Evolutionary conservation across 2,113 vertebrate genomes (phyloP), one percentile per base, ranked within the genome.

Genomic region (Triplophysa rosa): DNA sequence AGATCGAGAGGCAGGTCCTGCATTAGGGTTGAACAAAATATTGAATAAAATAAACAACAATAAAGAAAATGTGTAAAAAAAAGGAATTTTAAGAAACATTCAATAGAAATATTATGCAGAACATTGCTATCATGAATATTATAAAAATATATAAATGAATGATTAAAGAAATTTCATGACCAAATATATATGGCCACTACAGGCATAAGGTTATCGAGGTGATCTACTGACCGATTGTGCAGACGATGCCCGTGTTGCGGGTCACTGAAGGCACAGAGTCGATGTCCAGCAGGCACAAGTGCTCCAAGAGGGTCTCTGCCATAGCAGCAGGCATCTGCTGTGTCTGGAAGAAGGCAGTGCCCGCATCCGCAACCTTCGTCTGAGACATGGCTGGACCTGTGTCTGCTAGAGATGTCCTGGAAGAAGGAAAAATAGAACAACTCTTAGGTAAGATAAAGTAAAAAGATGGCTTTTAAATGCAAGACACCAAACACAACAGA

Each of bases 201-300:
- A 54, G 19, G 1, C 0, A 54, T 6, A 17, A 17, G 8, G 11
- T 64, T 49, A 16, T 42, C n/a, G 7, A 33, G 1, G 6, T 74
- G 23, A 10, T 58, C 29, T 29, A 74, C 95, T 71, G 89, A 99
- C 98, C 98, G 0, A 99, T 97, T 81, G 98, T 99, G 88, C 98
- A 99, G 90, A 99, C 93, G 90, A 99, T 99, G 91, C 97, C 96
- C 0, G 98, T 99, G 93, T 99, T 99, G 16, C 98, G 94, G 4
- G 96, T 95, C 0, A 92, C 93, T 74, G 95, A 93, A 0, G 97
- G 96, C 10, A 95, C 89, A 0, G 98, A 99, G 89, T 99, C 97
- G 0, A 99, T 99, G 92, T 99, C 97, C 91, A 99, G 89, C 81
- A 97, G 95, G 78, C 97, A 99, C 94, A 98, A 91, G 89, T 99